Evolutionary conservation across 2,797 vertebrate genomes (phyloP).

Genomic region (Champsocephalus esox): DNA sequence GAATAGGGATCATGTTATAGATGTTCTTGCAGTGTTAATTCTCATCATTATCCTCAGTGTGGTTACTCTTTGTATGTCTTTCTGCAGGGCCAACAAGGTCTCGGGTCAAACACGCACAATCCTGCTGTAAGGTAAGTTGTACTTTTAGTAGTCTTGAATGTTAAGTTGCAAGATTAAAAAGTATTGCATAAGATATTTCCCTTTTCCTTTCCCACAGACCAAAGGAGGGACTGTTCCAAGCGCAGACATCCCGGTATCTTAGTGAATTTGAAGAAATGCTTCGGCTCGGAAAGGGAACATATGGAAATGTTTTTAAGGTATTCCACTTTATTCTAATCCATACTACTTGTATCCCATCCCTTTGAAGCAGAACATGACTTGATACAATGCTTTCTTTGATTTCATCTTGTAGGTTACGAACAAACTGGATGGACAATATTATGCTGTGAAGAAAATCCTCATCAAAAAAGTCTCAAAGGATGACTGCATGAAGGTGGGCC

Average conservation of each 20-base stretch:
- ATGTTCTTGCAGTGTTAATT: neutral
- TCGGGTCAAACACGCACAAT: slow-evolving; percentile 75
- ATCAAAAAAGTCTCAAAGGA: slow-evolving; percentile 93
- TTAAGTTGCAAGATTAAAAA: neutral
- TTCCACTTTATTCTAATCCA: neutral
- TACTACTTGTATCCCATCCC: neutral
- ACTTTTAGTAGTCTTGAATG: neutral
- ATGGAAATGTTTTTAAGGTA: slow-evolving; percentile 97
- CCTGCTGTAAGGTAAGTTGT: slow-evolving; percentile 84
- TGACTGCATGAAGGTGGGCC: slow-evolving; percentile 94
- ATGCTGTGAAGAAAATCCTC: slow-evolving; percentile 98
- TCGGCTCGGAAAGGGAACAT: slow-evolving; percentile 93
- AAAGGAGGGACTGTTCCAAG: slow-evolving; percentile 88
- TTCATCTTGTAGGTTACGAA: slow-evolving; percentile 90
- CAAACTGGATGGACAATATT: slow-evolving; percentile 94
- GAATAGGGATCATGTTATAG: too few species aligned
- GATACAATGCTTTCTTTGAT: slow-evolving; percentile 4
- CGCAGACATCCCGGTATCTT: slow-evolving; percentile 94
- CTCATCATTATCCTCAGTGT: neutral
- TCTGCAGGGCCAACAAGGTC: slow-evolving; percentile 80
- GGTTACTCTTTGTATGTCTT: slow-evolving; percentile 27
- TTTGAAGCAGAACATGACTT: neutral
- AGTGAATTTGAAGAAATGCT: slow-evolving; percentile 95
- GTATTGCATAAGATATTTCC: neutral
- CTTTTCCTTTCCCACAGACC: slow-evolving; percentile 64